Base-by-base conservation (phyloP, 2,888 invertebrate species). In the Dolichopus griseipennis region DNA sequence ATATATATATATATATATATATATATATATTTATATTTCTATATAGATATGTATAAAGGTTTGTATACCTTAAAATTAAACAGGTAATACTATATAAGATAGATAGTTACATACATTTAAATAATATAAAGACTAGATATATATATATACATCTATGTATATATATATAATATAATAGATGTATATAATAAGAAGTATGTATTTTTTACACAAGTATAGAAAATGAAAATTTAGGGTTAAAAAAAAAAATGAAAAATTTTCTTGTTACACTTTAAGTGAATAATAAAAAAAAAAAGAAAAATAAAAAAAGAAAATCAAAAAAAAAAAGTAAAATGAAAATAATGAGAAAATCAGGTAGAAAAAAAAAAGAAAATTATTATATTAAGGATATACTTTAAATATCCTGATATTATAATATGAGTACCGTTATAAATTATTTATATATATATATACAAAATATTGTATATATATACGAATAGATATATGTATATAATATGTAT, bases 341-440 rank as follows among this genome's bases (percentile, higher is more conserved):
- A 41, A 41, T 41, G 15, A 41, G 41, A 41, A 41, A 15, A 41
- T 12, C 9, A 27, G 27, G 27, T 27, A 52, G 18, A n/a, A 52
- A 52, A n/a, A 52, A 52, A 52, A 52, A 52, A 9, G 6, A 52
- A 52, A 52, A 52, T 4, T 4, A 52, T 52, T 52, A 52, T 52
- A 52, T 52, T 52, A 52, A 52, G 52, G 52, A 52, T 52, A 52
- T 52, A 52, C 52, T 52, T 52, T 12, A 52, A 52, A 52, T 52
- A 52, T 52, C 52, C 52, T 52, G 52, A 52, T 52, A 52, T 52
- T 52, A 52, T 52, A 52, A 52, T 52, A n/a, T 52, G 15, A 52
- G 52, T 52, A 52, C 52, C 52, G 52, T 52, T 52, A 52, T 52
- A 52, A 52, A 52, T 52, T 52, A 52, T 52, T 2, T 52, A n/a